These are phyloP conservation scores for Meleagris gallopavo DNA, from an alignment of 2,113 vertebrate genomes.

Conservation along the genomic window DNA sequence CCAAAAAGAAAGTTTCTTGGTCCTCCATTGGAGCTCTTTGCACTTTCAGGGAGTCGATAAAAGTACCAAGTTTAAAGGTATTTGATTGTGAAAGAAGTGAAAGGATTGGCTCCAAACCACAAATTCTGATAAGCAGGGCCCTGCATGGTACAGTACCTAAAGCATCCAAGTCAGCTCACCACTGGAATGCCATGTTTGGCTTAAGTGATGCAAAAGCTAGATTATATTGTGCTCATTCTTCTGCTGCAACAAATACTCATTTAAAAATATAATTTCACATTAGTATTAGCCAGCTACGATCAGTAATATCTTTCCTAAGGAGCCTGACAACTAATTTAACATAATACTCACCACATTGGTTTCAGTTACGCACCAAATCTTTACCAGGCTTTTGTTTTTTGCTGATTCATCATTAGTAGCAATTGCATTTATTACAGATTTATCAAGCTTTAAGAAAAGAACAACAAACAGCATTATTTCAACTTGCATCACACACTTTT, in stretches of 20 bases:
- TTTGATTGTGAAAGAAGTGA: background rate
- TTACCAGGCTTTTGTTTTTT: constrained; percentile 91
- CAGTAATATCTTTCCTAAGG: background rate
- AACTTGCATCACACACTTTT: background rate
- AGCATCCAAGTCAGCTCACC: background rate
- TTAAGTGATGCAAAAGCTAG: background rate
- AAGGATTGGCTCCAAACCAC: background rate
- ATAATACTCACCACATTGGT: constrained; percentile 78
- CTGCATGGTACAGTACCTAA: background rate
- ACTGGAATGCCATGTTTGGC: background rate
- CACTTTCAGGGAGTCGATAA: background rate
- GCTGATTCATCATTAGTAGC: constrained; percentile 83
- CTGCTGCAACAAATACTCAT: background rate
- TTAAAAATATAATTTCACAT: background rate
- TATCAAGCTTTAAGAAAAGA: constrained; percentile 86
- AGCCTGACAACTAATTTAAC: background rate
- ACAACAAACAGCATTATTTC: background rate
- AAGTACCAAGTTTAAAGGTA: background rate
- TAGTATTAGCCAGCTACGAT: background rate
- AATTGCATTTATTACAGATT: constrained; percentile 87
- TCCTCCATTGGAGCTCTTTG: background rate
- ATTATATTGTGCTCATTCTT: constrained; percentile 1
- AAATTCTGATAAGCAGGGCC: background rate
- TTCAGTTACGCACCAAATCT: constrained; percentile 87
- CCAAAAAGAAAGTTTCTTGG: background rate